These are phyloP conservation scores for Malaclemys terrapin DNA, from an alignment of 2,113 vertebrate species.

Conservation along the genomic window DNA sequence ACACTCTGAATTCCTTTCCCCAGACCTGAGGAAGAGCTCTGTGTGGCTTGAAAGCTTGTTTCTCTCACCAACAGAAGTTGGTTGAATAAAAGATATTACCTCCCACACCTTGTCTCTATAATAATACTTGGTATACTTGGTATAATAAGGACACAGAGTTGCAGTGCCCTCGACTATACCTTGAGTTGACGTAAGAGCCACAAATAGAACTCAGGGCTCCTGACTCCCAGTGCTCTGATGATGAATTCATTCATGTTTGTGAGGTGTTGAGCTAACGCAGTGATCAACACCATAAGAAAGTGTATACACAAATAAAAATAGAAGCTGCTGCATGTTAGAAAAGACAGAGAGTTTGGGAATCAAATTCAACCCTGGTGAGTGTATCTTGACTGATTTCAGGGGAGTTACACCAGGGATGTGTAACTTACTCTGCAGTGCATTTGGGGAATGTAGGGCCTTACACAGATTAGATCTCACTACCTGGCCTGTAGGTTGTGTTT, in stretches of 20 bases:
- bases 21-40: no score
- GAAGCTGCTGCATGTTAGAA: not conserved
- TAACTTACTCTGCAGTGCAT: not conserved
- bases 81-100: no score
- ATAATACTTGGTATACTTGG: not conserved
- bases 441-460: not conserved
- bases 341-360: not conserved
- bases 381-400: not conserved
- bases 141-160: not conserved
- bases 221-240: not conserved
- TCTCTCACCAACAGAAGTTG: no score
- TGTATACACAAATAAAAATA: not conserved
- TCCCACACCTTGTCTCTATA: no score
- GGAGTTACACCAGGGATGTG: not conserved
- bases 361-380: not conserved
- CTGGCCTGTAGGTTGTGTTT: not conserved
- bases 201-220: rapidly evolving
- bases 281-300: not conserved
- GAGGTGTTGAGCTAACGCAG: not conserved
- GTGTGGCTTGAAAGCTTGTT: no score
- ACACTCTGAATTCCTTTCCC: no score
- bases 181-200: not conserved
- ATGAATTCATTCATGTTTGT: not conserved
- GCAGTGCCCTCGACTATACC: no score
- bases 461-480: not conserved